Percentiles rank a stretch among this genome's conserved stretches.
Conservation (phyloP, 2,797 vertebrate species). For the Mormyrops boulengeri region DNA sequence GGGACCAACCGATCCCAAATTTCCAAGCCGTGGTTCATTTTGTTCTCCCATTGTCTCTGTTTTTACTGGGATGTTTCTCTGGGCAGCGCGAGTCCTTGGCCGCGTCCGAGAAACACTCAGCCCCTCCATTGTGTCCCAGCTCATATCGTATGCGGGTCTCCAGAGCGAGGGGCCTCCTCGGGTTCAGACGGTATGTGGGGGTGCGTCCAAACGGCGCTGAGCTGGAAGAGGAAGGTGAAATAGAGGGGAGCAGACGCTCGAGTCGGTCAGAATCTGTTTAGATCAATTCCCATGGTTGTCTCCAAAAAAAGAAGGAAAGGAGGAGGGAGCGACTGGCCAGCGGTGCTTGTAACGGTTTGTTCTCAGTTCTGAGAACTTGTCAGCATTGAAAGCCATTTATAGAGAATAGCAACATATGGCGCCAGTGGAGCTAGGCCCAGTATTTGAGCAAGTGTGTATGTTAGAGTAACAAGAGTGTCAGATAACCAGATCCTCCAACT, state of each 20-base stretch:
- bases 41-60: conserved; percentile 1
- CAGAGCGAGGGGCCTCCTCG: conserved; percentile 27
- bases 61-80: neutral
- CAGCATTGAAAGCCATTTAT: conserved; percentile 23
- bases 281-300: conserved; percentile 31
- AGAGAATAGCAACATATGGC: conserved; percentile 18
- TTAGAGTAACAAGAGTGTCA: conserved; percentile 4
- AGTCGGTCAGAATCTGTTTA: conserved; percentile 29
- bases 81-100: neutral
- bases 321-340: conserved; percentile 4
- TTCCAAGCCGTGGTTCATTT: neutral
- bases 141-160: conserved; percentile 41
- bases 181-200: conserved; percentile 34
- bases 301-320: conserved; percentile 25
- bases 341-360: conserved; percentile 20
- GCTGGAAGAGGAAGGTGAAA: conserved; percentile 38
- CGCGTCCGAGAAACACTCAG: neutral
- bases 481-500: neutral
- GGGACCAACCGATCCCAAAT: neutral
- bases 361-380: conserved; percentile 30
- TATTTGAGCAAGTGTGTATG: conserved; percentile 8
- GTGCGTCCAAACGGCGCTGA: conserved; percentile 38
- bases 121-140: conserved; percentile 25
- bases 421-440: neutral
- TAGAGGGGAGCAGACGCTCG: conserved; percentile 22